A percentile compares a stretch with the other conserved stretches of the same genome.
Conservation (phyloP, 2,797 vertebrate genomes). For the Sebastes aleutianus region DNA sequence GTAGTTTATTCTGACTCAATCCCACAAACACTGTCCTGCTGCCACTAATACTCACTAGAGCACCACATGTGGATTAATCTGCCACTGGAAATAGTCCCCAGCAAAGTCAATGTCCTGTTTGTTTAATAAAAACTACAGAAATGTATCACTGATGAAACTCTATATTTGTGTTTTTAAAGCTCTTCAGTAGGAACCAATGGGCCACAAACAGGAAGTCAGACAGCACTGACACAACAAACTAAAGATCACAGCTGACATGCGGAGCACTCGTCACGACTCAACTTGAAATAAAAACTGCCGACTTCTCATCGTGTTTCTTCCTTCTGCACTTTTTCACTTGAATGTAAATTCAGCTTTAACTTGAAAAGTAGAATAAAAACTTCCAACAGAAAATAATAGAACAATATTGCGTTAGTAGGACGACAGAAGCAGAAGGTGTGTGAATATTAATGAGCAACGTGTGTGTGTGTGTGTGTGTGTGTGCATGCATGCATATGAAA, state of each 20-base stretch:
- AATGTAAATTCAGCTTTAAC: background rate
- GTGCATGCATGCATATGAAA: slow-evolving; percentile 2
- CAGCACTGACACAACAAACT: background rate
- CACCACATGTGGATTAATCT: too few species aligned
- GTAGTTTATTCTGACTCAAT: too few species aligned
- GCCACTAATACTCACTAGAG: too few species aligned
- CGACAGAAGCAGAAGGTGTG: background rate
- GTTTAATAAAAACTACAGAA: background rate
- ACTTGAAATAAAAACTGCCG: background rate
- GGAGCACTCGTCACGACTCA: background rate
- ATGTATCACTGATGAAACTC: accelerated
- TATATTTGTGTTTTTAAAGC: background rate
- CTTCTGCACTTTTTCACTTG: background rate
- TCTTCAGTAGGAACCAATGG: background rate
- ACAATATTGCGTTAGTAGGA: background rate
- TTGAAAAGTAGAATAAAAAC: background rate
- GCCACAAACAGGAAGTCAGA: background rate
- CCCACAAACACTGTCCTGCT: too few species aligned
- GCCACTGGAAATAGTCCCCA: too few species aligned
- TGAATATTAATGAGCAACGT: slow-evolving; percentile 27
- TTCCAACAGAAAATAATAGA: background rate
- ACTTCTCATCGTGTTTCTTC: too few species aligned
- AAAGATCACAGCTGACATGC: background rate
- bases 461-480: slow-evolving; percentile 3
- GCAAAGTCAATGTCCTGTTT: too few species aligned